These are phyloP conservation scores for Itoplectis maculator DNA, from an alignment of 2,888 invertebrate genomes.

Conservation along the genomic window DNA sequence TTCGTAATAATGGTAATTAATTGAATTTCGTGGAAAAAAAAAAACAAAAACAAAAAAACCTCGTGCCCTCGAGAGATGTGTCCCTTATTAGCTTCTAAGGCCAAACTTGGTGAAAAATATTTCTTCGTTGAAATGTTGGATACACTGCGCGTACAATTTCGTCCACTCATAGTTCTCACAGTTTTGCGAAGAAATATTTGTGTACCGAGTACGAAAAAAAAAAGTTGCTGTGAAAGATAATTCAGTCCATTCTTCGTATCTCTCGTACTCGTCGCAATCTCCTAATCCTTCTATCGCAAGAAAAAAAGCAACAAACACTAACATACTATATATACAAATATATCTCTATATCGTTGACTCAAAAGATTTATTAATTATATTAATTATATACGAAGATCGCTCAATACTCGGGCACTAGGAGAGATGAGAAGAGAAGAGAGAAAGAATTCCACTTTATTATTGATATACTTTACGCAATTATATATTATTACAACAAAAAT, in stretches of 20 bases:
- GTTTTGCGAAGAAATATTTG: too few relatives aligned
- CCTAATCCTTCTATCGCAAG: slow-evolving; percentile 40
- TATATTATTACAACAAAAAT: slow-evolving; percentile 43
- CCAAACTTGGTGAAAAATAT: slow-evolving; percentile 44
- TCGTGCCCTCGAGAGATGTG: slow-evolving; percentile 53
- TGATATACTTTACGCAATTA: slow-evolving; percentile 52
- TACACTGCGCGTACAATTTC: too few relatives aligned
- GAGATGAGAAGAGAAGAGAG: slow-evolving; percentile 13
- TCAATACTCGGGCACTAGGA: slow-evolving; percentile 39
- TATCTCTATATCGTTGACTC: slow-evolving; percentile 47
- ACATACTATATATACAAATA: slow-evolving; percentile 34
- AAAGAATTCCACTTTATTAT: slow-evolving; percentile 40
- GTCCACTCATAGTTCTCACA: too few relatives aligned
- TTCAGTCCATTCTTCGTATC: slow-evolving; percentile 57
- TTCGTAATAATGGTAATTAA: slow-evolving; percentile 75
- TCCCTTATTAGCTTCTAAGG: slow-evolving; percentile 75
- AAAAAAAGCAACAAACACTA: slow-evolving; percentile 31
- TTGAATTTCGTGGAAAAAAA: slow-evolving; percentile 71
- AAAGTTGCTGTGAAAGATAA: slow-evolving; percentile 65
- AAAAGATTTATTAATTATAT: slow-evolving; percentile 50
- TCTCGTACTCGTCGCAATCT: slow-evolving; percentile 41
- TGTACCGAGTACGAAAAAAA: not conserved
- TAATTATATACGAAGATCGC: slow-evolving; percentile 46
- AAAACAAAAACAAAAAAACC: slow-evolving; percentile 46
- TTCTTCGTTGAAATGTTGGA: slow-evolving; percentile 17